Base-by-base conservation (phyloP, 2,797 vertebrate species). In the Typhlichthys eigenmanni region DNA sequence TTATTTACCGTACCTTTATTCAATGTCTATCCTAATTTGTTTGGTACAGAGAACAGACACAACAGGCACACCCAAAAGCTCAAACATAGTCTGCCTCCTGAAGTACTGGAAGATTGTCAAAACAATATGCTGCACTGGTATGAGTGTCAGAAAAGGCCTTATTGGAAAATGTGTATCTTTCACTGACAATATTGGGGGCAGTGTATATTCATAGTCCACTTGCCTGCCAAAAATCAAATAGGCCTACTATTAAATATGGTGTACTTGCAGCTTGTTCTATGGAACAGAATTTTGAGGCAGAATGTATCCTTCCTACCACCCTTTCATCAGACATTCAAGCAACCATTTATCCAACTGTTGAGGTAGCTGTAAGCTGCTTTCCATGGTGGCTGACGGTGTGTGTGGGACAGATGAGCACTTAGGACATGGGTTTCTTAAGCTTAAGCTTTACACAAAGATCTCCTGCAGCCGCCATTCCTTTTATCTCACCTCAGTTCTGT, bases 361-460 rank as follows among this genome's bases (percentile, higher is more conserved):
- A 81, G 76, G 32, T 45, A 68, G 75, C 78, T 80, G 65, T 88
- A 87, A 89, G 85, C 85, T 51, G 76, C 84, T 87, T 88, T 86
- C 70, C 67, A 74, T 79, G 78, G 81, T 81, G 80, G 79, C 81
- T 83, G 78, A 72, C 73, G 85, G 67, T 74, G 80, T 74, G 80
- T 76, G 80, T 76, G 75, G 85, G 78, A 82, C 80, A 78, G 75
- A 75, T 49, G n/a, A 74, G 82, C 79, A 75, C 66, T 80, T 77
- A 82, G 83, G 82, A 86, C 83, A 83, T 86, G 78, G 74, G 74
- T 82, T 80, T 81, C 79, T 69, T 47, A 69, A 75, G 75, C 83
- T 88, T 86, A 89, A 82, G 85, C 81, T 83, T 76, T 70, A 78
- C 79, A 76, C 69, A 74, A 72, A 78, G 80, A 79, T 84, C 83